Evolutionary conservation across 2,888 invertebrate species (phyloP).

Genomic region (Dryadula phaetusa): DNA sequence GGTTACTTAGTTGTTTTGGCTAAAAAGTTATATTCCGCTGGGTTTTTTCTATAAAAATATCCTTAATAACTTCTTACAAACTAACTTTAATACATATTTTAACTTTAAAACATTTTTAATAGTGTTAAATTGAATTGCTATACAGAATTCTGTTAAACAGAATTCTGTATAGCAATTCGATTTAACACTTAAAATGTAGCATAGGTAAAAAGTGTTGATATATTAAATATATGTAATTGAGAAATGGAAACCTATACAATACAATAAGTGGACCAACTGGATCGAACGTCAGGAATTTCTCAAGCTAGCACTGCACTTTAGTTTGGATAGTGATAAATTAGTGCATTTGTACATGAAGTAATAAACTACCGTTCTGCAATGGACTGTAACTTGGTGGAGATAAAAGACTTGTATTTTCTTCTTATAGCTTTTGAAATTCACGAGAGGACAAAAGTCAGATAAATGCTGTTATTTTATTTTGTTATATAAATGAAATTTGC

Average conservation of each 20-base stretch:
- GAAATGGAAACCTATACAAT: not conserved
- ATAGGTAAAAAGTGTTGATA: not conserved
- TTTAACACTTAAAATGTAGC: not conserved
- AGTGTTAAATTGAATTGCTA: no score
- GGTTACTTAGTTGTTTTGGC: no score
- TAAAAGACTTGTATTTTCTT: slow-evolving; percentile 2
- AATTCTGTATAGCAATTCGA: not conserved
- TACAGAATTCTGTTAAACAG: no score
- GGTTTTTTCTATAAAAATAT: no score
- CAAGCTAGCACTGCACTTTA: slow-evolving; percentile 31
- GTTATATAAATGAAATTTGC: not conserved
- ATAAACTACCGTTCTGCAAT: slow-evolving; percentile 26
- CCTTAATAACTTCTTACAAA: no score
- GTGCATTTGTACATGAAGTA: slow-evolving; percentile 28
- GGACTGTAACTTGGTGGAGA: slow-evolving; percentile 10
- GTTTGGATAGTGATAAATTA: slow-evolving; percentile 39
- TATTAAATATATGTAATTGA: slow-evolving; percentile 11
- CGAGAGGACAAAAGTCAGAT: not conserved
- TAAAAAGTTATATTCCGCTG: no score
- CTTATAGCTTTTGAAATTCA: not conserved
- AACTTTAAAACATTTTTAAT: no score
- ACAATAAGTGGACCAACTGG: slow-evolving; percentile 27
- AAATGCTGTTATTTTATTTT: not conserved
- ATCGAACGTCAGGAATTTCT: slow-evolving; percentile 32
- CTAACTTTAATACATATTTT: no score